phyloP scores from a whole-genome alignment of 2,888 invertebrate species.

The Dicyrtoma fusca region DNA sequence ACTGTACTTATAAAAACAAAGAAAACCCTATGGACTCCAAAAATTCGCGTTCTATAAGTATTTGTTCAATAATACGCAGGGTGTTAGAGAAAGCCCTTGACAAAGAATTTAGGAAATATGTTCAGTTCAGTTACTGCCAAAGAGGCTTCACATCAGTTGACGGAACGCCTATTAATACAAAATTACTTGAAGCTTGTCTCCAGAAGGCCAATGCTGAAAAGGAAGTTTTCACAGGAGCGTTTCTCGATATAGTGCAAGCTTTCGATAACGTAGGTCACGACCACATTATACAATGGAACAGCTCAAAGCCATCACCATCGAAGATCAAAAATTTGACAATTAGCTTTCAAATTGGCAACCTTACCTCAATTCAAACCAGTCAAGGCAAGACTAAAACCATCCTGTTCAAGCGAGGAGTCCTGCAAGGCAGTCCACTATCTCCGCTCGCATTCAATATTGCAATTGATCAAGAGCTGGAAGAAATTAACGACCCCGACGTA shows the following conservation, averaged over 20 bases:
- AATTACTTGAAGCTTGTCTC: neutral
- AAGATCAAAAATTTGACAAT: neutral
- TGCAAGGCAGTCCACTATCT: neutral
- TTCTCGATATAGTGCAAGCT: neutral
- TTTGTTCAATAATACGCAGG: neutral
- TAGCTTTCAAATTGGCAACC: neutral
- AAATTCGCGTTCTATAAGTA: neutral
- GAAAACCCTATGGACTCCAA: neutral
- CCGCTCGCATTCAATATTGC: neutral
- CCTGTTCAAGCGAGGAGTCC: neutral
- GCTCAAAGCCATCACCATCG: neutral
- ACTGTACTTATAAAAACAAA: neutral
- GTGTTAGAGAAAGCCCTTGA: neutral
- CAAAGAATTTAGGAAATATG: neutral
- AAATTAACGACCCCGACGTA: neutral
- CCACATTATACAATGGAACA: too few species aligned
- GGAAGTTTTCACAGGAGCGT: neutral
- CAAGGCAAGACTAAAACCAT: neutral
- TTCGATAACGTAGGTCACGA: slow-evolving; percentile 7
- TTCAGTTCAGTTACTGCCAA: neutral
- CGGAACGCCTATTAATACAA: neutral
- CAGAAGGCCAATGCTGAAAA: neutral
- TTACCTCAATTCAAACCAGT: neutral
- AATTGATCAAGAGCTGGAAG: neutral
- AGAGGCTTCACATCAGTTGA: neutral